Evolutionary conservation across 2,888 invertebrate species (phyloP), one percentile per base, ranked within the genome.

Genomic region (Cryptophagus acutangulus): DNA sequence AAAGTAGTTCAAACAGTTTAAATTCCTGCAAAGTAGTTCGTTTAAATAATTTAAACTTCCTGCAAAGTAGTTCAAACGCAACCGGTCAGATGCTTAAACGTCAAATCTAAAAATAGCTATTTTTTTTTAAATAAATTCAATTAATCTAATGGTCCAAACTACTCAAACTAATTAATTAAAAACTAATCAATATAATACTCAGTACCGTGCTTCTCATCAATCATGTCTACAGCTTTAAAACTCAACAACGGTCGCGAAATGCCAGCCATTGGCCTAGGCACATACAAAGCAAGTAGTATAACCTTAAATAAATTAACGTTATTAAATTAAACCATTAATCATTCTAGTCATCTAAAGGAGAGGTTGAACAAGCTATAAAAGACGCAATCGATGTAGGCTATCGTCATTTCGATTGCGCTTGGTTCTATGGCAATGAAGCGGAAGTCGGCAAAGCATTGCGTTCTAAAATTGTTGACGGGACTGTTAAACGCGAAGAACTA

Each of bases 361-460:
- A 77, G 25, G 59, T 69, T 0, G 58, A 57, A 1, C 61, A 72
- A 34, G 65, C 76, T 2, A 63, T 78, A 0, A 61, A 65, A 51
- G 73, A 72, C 63, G 81, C 80, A 1, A 73, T 82, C 18, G 75
- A 78, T 45, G 71, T 71, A 2, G 82, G 82, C 0, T 82, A 81
- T 61, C 68, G 81, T 1, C 80, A 79, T 53, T 73, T 83, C 10
- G 82, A 83, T 57, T 78, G 80, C 4, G 82, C 82, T 1, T 71
- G 73, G 33, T 64, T 72, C n/a, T 82, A 82, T 57, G 72, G 69
- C 1, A 76, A 77, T 38, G 78, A 78, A 58, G 58, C 58, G 3
- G 72, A 78, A 58, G 74, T 81, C 1, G 80, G 80, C 0, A 66
- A 67, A 40, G 62, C 51, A 9, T 35, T 86, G 8, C 67, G 71